Conservation (phyloP, 2,113 vertebrate genomes). For the Strix aluco region DNA sequence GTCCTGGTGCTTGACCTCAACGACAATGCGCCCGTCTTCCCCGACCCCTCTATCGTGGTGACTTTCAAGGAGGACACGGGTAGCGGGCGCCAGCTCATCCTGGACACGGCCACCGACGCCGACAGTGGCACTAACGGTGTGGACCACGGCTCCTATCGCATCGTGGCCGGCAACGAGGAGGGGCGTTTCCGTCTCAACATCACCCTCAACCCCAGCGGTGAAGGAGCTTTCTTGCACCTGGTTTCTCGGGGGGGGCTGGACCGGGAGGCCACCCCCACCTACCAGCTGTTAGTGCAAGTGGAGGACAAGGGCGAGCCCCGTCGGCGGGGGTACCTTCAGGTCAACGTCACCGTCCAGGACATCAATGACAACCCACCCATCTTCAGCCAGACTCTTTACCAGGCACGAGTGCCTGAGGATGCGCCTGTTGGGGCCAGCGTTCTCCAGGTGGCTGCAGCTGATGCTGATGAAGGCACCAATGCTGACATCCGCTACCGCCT, state of each 20-base stretch:
- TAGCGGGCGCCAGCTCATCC: constrained; percentile 93
- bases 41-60: constrained; percentile 91
- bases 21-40: constrained; percentile 94
- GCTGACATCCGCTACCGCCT: constrained; percentile 90
- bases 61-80: constrained; percentile 96
- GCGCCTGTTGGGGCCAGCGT: constrained; percentile 88
- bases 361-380: constrained; percentile 94
- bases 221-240: constrained; percentile 95
- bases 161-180: constrained; percentile 90
- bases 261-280: constrained; percentile 86
- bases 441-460: constrained; percentile 88
- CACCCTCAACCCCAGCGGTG: constrained; percentile 96
- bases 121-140: constrained; percentile 94
- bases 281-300: constrained; percentile 92
- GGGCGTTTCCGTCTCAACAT: constrained; percentile 92
- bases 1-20: constrained; percentile 94
- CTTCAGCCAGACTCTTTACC: constrained; percentile 89
- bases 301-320: constrained; percentile 94
- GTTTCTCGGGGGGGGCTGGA: constrained; percentile 93
- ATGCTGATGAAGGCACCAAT: constrained; percentile 93
- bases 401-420: constrained; percentile 89
- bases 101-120: constrained; percentile 94
- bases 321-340: constrained; percentile 91
- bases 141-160: constrained; percentile 93
- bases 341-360: constrained; percentile 95